Evolutionary conservation across 2,888 invertebrate genomes (phyloP), one percentile per base, ranked within the genome.

Genomic region (Drosophila histrio): DNA sequence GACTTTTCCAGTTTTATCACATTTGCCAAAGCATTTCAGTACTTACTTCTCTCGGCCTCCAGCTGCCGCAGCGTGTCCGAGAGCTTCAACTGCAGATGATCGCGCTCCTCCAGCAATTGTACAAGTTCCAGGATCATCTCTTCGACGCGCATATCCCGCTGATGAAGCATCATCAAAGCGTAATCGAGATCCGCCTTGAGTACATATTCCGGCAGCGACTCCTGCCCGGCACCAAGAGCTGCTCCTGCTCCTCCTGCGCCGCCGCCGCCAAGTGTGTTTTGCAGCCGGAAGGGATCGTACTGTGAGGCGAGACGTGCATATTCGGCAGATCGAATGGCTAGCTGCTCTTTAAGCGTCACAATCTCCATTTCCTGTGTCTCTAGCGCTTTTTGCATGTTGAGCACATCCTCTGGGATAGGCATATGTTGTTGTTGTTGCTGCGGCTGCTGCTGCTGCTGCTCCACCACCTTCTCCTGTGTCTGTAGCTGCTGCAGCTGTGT

Each of bases 51-150:
- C 83, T 88, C 82, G 17, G 94, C 93, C 90, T 96, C 97, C 77
- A 95, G 95, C 32, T 95, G 93, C 41, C 97, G 93, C 58, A 97
- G 92, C 8, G 96, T 95, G 87, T 96, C 96, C 0, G 97, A 97
- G 6, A 97, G 91, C 72, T 96, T 94, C 64, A 97, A 91, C 85
- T 97, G 97, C 53, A 97, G 91, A 0, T 96, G 96, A 88, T 97
- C 97, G 54, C 97, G 93, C 90, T 97, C 97, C 90, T 97, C 97
- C 44, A 97, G 91, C 43, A 97, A 92, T 90, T 95, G 95, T 73
- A 96, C 96, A 52, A 97, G 92, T 90, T 97, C 97, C 84, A 96
- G 93, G 0, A 97, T 97, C 63, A 97, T 93, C 90, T 97, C 97
- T 87, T 97, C 97, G 89, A 96, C 96, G 1, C 96, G 93, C 62